Percentiles rank a stretch among this genome's conserved stretches.
Evolutionary conservation across 2,888 invertebrate species (phyloP).

Genomic region (Sminthurinus aureus): DNA sequence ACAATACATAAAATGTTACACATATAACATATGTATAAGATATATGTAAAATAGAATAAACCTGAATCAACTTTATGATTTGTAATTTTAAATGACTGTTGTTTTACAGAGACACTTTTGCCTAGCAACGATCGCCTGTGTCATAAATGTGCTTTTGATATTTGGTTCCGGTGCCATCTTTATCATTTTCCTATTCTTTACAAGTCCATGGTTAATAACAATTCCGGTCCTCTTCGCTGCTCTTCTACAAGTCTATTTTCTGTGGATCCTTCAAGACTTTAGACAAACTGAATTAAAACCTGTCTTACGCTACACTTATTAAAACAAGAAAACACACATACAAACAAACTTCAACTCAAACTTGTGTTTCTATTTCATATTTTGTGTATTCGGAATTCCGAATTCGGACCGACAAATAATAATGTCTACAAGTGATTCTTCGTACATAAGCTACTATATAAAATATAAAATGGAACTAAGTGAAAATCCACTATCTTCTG

Average conservation of each 20-base stretch:
- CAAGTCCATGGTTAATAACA: constrained; percentile 34
- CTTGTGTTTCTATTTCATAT: no score
- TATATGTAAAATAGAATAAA: no score
- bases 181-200: constrained; percentile 37
- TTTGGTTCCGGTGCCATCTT: constrained; percentile 36
- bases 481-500: no score
- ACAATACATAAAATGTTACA: no score
- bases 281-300: constrained; percentile 34
- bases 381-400: no score
- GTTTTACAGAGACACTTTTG: constrained; percentile 38
- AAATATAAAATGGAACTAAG: no score
- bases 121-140: constrained; percentile 29
- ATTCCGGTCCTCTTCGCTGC: constrained; percentile 38
- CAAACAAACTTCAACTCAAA: no score
- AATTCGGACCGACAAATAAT: no score
- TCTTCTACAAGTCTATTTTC: constrained; percentile 34
- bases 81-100: not conserved
- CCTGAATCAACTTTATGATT: not conserved
- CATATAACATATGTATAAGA: no score
- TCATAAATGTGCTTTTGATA: constrained; percentile 36
- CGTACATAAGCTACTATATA: no score
- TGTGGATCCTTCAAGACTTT: constrained; percentile 37
- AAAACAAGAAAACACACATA: no score
- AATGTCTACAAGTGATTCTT: no score
- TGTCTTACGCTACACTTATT: constrained; percentile 27